These are phyloP conservation scores for Drosophila watanabei DNA, from an alignment of 1,140 invertebrate genomes.

Conservation along the genomic window DNA sequence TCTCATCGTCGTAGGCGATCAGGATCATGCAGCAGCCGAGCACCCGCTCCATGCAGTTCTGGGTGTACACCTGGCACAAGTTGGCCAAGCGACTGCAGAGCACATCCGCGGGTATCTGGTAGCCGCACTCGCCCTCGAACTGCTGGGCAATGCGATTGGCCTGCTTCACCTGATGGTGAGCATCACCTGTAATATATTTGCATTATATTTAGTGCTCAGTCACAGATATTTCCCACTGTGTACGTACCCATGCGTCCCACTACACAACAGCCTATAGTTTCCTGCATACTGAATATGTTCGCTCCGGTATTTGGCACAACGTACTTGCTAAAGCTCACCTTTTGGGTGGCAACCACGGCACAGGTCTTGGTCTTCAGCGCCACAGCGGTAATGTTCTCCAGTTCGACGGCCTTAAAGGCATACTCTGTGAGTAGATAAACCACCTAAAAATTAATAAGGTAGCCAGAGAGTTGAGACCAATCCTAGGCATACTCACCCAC, in stretches of 20 bases:
- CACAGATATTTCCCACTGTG: background rate
- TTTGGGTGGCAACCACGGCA: slow-evolving; percentile 98
- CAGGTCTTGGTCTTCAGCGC: slow-evolving; percentile 95
- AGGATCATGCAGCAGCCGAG: slow-evolving; percentile 99
- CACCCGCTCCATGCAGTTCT: slow-evolving; percentile 99
- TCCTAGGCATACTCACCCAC: slow-evolving; percentile 91
- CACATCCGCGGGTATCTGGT: slow-evolving; percentile 97
- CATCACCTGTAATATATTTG: slow-evolving; percentile 91
- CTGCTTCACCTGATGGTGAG: slow-evolving; percentile 97
- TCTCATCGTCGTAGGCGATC: slow-evolving; percentile 96
- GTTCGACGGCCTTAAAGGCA: slow-evolving; percentile 99
- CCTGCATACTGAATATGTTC: slow-evolving; percentile 97
- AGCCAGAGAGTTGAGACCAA: background rate
- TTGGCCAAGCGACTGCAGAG: slow-evolving; percentile 97
- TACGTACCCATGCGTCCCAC: slow-evolving; percentile 97
- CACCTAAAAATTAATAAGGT: background rate
- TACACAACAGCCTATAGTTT: slow-evolving; percentile 98
- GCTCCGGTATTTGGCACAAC: slow-evolving; percentile 96
- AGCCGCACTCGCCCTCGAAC: slow-evolving; percentile 98
- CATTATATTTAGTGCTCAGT: background rate
- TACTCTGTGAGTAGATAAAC: slow-evolving; percentile 90
- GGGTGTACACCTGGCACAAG: slow-evolving; percentile 99
- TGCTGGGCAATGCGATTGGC: slow-evolving; percentile 98
- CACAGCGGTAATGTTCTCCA: slow-evolving; percentile 98
- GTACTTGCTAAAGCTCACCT: slow-evolving; percentile 98